phyloP scores from a whole-genome alignment of 2,797 vertebrate genomes.

The Amblyopsis hoosieri region DNA sequence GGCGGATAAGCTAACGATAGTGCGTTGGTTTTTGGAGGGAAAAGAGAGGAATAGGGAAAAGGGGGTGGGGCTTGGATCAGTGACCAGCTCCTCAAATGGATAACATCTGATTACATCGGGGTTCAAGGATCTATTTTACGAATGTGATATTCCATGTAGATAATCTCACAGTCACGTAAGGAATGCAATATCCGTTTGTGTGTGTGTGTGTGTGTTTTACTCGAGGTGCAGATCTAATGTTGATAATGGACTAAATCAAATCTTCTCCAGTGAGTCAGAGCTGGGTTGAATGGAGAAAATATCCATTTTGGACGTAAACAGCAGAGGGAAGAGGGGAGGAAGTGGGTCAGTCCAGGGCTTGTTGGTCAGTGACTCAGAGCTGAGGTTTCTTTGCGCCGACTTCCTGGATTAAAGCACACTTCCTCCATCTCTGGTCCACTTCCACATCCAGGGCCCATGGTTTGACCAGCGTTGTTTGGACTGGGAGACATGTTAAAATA shows the following conservation, averaged over 20 bases:
- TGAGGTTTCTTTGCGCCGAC: slow-evolving; percentile 65
- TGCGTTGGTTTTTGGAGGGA: slow-evolving; percentile 22
- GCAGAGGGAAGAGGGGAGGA: slow-evolving; percentile 29
- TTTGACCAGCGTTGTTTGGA: slow-evolving; percentile 36
- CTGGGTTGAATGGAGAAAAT: slow-evolving; percentile 35
- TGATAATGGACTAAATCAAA: slow-evolving; percentile 42
- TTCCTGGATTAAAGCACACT: slow-evolving; percentile 67
- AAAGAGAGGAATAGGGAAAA: too few relatives aligned
- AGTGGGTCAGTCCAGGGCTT: slow-evolving; percentile 28
- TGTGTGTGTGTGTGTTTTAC: neutral
- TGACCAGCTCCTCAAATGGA: slow-evolving; percentile 57
- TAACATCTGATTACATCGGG: slow-evolving; percentile 61
- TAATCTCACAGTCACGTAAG: slow-evolving; percentile 40
- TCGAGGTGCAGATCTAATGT: slow-evolving; percentile 36
- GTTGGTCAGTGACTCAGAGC: slow-evolving; percentile 59
- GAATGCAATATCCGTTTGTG: slow-evolving; percentile 44
- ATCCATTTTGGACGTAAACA: slow-evolving; percentile 52
- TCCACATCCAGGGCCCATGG: slow-evolving; percentile 55
- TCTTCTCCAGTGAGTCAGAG: slow-evolving; percentile 43
- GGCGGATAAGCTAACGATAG: slow-evolving; percentile 53
- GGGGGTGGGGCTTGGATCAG: slow-evolving; percentile 18
- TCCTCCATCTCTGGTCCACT: slow-evolving; percentile 53
- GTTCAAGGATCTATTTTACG: slow-evolving; percentile 49
- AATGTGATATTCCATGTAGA: slow-evolving; percentile 64
- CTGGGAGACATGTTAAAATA: slow-evolving; percentile 31